These are phyloP conservation scores for Listronotus bonariensis DNA, from an alignment of 1,140 invertebrate species.

Conservation along the genomic window DNA sequence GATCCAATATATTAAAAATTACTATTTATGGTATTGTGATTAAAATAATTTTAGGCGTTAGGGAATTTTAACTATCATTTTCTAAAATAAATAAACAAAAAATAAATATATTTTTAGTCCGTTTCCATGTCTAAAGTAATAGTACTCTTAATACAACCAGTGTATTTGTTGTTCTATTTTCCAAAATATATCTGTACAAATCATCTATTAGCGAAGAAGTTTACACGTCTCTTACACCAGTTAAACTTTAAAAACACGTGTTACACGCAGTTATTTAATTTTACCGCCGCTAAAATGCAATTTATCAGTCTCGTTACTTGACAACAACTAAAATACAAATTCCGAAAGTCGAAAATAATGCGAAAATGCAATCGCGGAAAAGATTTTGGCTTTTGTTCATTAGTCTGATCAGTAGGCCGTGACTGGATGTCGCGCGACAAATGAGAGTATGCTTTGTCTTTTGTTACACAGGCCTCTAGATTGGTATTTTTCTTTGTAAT, in stretches of 20 bases:
- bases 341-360: conserved; percentile 23
- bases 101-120: no score
- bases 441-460: conserved; percentile 15
- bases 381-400: conserved; percentile 29
- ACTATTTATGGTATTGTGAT: no score
- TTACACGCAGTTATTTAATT: conserved; percentile 15
- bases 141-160: no score
- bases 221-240: background rate
- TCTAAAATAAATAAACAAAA: no score
- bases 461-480: background rate
- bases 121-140: no score
- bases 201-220: conserved; percentile 2
- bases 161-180: no score
- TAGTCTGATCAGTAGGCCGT: conserved; percentile 19
- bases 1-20: no score
- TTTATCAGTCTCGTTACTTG: conserved; percentile 23
- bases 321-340: conserved; percentile 20
- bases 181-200: background rate
- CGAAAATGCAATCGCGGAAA: conserved; percentile 25
- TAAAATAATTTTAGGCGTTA: no score
- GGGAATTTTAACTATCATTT: no score
- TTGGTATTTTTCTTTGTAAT: no score
- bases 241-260: conserved; percentile 4
- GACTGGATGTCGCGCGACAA: conserved; percentile 11
- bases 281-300: conserved; percentile 10